Conservation (phyloP, 2,797 vertebrate genomes). For the Eutrigla gurnardus region DNA sequence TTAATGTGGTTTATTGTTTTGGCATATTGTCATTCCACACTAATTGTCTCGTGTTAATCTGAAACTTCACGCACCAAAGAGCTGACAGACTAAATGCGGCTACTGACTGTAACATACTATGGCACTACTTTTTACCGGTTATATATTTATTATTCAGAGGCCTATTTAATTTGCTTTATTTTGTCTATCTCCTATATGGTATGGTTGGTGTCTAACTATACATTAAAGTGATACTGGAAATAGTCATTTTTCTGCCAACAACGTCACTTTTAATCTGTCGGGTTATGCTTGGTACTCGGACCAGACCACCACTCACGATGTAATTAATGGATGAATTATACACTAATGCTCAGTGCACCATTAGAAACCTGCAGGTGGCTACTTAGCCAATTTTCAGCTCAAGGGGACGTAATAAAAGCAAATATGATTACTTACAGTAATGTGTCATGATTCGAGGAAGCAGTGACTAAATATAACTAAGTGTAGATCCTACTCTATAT, state of each 20-base stretch:
- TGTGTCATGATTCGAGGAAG: constrained; percentile 6
- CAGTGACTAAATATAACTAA: constrained; percentile 25
- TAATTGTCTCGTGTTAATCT: background rate
- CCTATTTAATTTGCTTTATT: background rate
- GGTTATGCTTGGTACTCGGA: background rate
- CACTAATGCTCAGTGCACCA: constrained; percentile 17
- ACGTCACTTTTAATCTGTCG: background rate
- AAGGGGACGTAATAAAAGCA: constrained; percentile 25
- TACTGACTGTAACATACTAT: background rate
- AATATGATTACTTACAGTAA: constrained; percentile 15
- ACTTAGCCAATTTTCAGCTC: constrained; percentile 32
- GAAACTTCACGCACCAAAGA: constrained; percentile 6
- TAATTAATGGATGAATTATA: constrained; percentile 33
- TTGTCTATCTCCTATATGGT: background rate
- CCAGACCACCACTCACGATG: background rate
- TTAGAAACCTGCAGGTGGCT: constrained; percentile 29
- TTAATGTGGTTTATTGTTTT: background rate
- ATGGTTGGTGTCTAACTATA: background rate
- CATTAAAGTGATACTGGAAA: background rate
- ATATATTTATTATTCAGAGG: background rate
- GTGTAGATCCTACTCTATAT: background rate
- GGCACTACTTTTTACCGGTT: background rate
- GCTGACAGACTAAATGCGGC: background rate
- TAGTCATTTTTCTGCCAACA: background rate
- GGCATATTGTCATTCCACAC: background rate